phyloP scores from a whole-genome alignment of 2,797 vertebrate species.

The Carapus acus region DNA sequence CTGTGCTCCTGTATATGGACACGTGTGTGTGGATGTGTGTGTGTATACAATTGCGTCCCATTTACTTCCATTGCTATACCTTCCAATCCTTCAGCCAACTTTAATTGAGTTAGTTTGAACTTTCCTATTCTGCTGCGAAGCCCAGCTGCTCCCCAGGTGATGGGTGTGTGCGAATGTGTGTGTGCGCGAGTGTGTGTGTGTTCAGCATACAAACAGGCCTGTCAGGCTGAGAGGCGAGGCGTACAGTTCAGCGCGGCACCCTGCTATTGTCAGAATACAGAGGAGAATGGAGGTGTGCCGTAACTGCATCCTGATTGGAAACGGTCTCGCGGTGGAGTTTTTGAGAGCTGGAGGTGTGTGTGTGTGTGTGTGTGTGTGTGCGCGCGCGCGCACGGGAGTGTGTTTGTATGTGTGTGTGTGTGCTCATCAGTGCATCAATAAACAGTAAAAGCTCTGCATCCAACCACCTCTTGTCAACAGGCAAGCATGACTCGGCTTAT shows the following conservation, averaged over 20 bases:
- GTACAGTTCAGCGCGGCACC: slow-evolving; percentile 46
- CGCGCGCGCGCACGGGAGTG: no score
- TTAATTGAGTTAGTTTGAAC: slow-evolving; percentile 46
- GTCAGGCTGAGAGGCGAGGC: slow-evolving; percentile 55
- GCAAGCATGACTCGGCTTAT: slow-evolving; percentile 30
- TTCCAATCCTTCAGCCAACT: slow-evolving; percentile 41
- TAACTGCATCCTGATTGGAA: slow-evolving; percentile 56
- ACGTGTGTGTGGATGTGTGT: not conserved
- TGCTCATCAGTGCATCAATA: slow-evolving; percentile 30
- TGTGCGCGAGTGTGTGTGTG: slow-evolving; percentile 36
- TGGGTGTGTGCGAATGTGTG: slow-evolving; percentile 36
- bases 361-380: no score
- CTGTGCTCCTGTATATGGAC: slow-evolving; percentile 5
- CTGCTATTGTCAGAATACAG: slow-evolving; percentile 53
- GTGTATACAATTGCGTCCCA: slow-evolving; percentile 16
- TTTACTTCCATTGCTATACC: slow-evolving; percentile 12
- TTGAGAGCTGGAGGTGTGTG: slow-evolving; percentile 39
- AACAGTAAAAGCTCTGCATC: slow-evolving; percentile 29
- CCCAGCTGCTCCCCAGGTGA: slow-evolving; percentile 58
- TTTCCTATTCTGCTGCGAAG: slow-evolving; percentile 48
- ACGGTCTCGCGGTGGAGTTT: slow-evolving; percentile 27
- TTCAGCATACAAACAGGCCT: slow-evolving; percentile 63
- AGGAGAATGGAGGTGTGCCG: slow-evolving; percentile 43
- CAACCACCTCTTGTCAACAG: slow-evolving; percentile 44
- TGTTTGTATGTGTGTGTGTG: no score